Conservation (phyloP, 2,113 vertebrate species). For the Phalacrocorax aristotelis region DNA sequence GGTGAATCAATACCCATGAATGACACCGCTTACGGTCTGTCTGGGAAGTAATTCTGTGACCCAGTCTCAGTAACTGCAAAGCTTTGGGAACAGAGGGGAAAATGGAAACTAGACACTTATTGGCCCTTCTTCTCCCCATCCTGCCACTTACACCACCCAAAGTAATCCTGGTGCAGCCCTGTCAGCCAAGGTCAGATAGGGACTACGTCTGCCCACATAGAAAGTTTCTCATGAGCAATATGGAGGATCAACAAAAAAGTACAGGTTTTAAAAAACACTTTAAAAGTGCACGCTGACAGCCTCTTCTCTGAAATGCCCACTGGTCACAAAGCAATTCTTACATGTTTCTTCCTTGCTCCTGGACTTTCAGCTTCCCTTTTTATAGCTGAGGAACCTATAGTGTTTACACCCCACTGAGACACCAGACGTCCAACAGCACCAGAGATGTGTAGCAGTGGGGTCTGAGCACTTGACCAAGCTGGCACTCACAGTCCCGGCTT, state of each 20-base stretch:
- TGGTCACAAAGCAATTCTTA: background rate
- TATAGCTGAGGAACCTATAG: background rate
- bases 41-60: background rate
- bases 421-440: background rate
- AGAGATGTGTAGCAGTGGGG: background rate
- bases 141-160: background rate
- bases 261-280: background rate
- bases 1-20: slow-evolving; percentile 19
- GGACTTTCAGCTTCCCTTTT: background rate
- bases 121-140: background rate
- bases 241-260: background rate
- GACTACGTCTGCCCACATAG: background rate
- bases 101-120: background rate
- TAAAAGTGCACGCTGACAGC: rapidly evolving
- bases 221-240: background rate
- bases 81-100: background rate
- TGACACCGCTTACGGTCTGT: background rate
- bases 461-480: rapidly evolving
- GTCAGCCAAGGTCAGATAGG: background rate
- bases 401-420: background rate
- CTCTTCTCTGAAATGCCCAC: background rate
- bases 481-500: background rate
- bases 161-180: background rate
- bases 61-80: background rate
- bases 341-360: rapidly evolving